Base-by-base conservation (phyloP, 1,140 invertebrate species). In the Danaus melanippus region DNA sequence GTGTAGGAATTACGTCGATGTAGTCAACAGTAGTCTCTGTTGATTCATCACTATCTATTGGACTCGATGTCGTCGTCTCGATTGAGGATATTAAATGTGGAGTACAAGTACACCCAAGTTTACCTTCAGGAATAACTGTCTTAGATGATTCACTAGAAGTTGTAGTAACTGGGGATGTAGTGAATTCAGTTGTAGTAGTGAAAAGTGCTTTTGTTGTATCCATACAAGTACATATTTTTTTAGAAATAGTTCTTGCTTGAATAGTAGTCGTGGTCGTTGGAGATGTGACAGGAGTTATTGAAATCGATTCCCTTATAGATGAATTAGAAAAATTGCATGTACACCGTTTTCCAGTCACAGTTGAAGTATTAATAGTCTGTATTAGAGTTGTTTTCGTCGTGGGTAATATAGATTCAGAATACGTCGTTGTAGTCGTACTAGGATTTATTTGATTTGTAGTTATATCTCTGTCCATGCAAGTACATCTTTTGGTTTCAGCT, bases 371-470 rank as follows among this genome's bases (percentile, higher is more conserved):
- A 12, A 10, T n/a, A 17, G 51, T n/a, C 21, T 42, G 11, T 15
- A 7, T 43, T 12, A 42, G 11, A 44, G 42, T 45, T 11, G 10
- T 32, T 39, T 4, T 53, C 40, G 43, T 53, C 40, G 32, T 39
- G 32, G 44, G 4, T 58, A 42, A 12, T 10, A 8, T 48, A 11
- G 17, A 43, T 42, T 10, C 11, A 12, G 42, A 43, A 39, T 43
- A 52, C 1, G 42, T 45, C 7, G 39, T n/a, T 39, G 50, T 58
- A 58, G 54, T 50, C 40, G 44, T 12, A 42, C 46, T 67, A 41
- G 50, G 61, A 1, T n/a, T 63, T 32, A 9, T 9, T 15, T 41
- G 61, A 44, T 40, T 46, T 11, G 54, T 58, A 52, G 5, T 46
- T 32, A 8, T 32, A 32, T 32, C 21, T 32, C 21, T 32, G 21